Conservation (phyloP, 2,797 vertebrate species). For the Parotocinclus haroldoi region DNA sequence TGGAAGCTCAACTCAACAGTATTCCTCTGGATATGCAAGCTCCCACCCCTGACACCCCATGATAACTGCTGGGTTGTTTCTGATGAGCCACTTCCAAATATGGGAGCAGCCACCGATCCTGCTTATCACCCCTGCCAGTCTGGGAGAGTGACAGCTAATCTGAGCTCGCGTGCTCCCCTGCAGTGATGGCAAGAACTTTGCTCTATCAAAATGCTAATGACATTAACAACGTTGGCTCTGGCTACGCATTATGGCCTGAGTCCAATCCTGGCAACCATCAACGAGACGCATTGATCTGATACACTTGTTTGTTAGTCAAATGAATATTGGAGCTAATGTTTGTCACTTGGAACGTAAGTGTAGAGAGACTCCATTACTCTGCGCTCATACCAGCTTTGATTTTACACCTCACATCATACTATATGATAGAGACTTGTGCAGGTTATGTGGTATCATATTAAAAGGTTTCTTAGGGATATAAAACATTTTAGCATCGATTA, state of each 20-base stretch:
- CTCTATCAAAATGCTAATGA: constrained; percentile 64
- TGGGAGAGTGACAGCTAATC: constrained; percentile 56
- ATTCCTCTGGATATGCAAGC: constrained; percentile 26
- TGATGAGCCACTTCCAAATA: constrained; percentile 37
- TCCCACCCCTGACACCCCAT: constrained; percentile 35
- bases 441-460: no score
- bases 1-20: constrained; percentile 29
- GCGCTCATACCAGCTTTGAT: no score
- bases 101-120: constrained; percentile 54
- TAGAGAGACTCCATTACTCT: no score
- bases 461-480: no score
- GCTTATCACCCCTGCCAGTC: constrained; percentile 67
- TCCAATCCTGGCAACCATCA: constrained; percentile 45
- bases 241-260: constrained; percentile 45
- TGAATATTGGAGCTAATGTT: neutral
- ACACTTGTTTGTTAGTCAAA: constrained; percentile 16
- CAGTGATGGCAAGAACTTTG: constrained; percentile 56
- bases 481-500: no score
- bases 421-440: no score
- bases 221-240: constrained; percentile 58
- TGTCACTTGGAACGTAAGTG: neutral
- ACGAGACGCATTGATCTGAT: constrained; percentile 12
- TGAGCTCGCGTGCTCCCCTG: constrained; percentile 25
- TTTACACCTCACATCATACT: no score
- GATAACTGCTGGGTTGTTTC: constrained; percentile 57